Percentiles rank a stretch among this genome's conserved stretches.
Conservation (phyloP, 2,113 vertebrate species). For the Thamnaconus septentrionalis region DNA sequence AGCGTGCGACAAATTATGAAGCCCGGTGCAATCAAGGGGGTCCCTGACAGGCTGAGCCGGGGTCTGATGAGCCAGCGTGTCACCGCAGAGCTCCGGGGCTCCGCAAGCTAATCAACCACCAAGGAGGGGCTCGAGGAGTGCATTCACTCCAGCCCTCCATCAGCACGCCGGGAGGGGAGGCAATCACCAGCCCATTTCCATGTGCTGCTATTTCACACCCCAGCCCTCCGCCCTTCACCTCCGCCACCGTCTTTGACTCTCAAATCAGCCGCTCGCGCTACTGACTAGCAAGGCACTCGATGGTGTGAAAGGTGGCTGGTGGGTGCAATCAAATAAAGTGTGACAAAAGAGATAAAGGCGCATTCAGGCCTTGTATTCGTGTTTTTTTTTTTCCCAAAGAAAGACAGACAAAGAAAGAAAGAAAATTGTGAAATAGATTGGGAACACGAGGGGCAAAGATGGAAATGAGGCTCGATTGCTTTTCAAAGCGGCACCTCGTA, state of each 20-base stretch:
- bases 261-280: constrained; percentile 65
- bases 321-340: constrained; percentile 48
- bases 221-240: neutral
- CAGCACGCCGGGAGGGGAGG: constrained; percentile 53
- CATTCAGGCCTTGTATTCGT: too few species aligned
- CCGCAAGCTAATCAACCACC: constrained; percentile 74
- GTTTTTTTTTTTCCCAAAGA: too few species aligned
- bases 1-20: constrained; percentile 54
- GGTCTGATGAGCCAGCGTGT: constrained; percentile 69
- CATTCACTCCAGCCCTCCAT: constrained; percentile 65
- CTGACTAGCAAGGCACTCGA: constrained; percentile 45
- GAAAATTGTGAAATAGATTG: constrained; percentile 49
- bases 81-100: constrained; percentile 60
- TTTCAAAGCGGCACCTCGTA: constrained; percentile 14
- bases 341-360: too few species aligned
- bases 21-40: constrained; percentile 66
- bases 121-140: constrained; percentile 52
- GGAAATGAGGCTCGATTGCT: constrained; percentile 37
- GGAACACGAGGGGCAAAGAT: constrained; percentile 28
- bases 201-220: constrained; percentile 43
- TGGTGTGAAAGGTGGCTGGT: constrained; percentile 31
- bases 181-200: constrained; percentile 75
- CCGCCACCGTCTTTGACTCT: constrained; percentile 32
- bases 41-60: constrained; percentile 59
- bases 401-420: neutral